Evolutionary conservation across 37 sponge, comb jelly and placozoan genomes (phyloP), one percentile per base, ranked within the genome.

Genomic region (Beroe ovata): DNA sequence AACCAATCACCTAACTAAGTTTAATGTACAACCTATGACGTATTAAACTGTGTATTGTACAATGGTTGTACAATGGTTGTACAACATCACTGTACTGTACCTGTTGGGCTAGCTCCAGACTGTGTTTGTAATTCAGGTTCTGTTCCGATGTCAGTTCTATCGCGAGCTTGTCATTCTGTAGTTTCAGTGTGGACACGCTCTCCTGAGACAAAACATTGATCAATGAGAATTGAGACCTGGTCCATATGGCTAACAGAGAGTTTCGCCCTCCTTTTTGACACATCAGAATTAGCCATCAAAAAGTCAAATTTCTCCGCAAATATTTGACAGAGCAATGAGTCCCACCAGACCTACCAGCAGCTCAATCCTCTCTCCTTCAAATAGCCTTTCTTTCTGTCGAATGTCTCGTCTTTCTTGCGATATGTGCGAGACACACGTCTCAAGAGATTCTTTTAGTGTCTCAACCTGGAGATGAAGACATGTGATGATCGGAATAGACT

Each of bases 51-150:
- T n/a, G n/a, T n/a, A n/a, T n/a, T n/a, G n/a, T n/a, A n/a, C n/a
- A n/a, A n/a, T n/a, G n/a, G n/a, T n/a, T n/a, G n/a, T n/a, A n/a
- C n/a, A n/a, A n/a, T n/a, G n/a, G n/a, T n/a, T n/a, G n/a, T n/a
- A n/a, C n/a, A n/a, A n/a, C n/a, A n/a, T n/a, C n/a, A n/a, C n/a
- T n/a, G n/a, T n/a, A 36, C 32, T 1, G 35, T 69, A 69, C 84
- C 84, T 77, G 84, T 54, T 77, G 84, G 11, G 84, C 84, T 23
- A 77, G 47, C 22, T 77, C 84, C 18, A 77, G 28, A 42, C 54
- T 42, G 84, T 77, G 84, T 36, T 77, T 77, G 29, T 62, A 62
- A 4, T 62, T 62, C 19, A 62, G 22, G 21, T 62, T 62, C 29
- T 62, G 63, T 16, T 62, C 63, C 63, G 63, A 62, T 3, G 63